Conservation (phyloP, 2,113 vertebrate genomes). For the Rhea pennata region DNA sequence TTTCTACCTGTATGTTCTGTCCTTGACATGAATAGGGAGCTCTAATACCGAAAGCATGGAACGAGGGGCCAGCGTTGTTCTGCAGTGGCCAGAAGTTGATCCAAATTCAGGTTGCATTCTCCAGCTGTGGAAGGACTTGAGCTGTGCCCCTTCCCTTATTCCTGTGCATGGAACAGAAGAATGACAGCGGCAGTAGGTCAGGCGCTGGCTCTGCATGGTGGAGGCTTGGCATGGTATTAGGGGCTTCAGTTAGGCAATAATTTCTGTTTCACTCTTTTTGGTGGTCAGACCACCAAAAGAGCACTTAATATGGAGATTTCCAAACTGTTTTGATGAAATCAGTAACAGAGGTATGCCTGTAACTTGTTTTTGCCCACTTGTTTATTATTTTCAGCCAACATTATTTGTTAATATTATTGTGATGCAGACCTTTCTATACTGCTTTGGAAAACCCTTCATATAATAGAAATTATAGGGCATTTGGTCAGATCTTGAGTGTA, state of each 20-base stretch:
- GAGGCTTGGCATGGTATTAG: not conserved
- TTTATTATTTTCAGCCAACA: not conserved
- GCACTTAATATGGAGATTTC: not conserved
- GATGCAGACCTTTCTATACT: not conserved
- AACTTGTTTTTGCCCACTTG: not conserved
- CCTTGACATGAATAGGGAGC: too few species aligned
- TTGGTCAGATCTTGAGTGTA: not conserved
- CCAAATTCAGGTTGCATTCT: not conserved
- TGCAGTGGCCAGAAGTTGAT: not conserved
- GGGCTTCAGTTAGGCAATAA: not conserved
- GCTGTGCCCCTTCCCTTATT: not conserved
- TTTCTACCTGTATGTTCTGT: accelerated
- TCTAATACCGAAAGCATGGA: not conserved
- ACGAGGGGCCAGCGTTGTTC: not conserved
- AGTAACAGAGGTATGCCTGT: not conserved
- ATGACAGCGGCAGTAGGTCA: accelerated
- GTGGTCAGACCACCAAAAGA: constrained; percentile 4
- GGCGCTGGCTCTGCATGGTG: not conserved
- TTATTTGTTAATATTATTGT: not conserved
- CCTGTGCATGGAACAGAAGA: not conserved
- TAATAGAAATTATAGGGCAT: not conserved
- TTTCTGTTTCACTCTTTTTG: not conserved
- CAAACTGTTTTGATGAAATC: not conserved
- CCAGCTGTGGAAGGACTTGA: not conserved
- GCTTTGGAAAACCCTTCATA: not conserved